A percentile compares a stretch with the other conserved stretches of the same genome.
These are phyloP conservation scores for Drosophila eugracilis DNA, from an alignment of 1,140 invertebrate species.

Conservation along the genomic window DNA sequence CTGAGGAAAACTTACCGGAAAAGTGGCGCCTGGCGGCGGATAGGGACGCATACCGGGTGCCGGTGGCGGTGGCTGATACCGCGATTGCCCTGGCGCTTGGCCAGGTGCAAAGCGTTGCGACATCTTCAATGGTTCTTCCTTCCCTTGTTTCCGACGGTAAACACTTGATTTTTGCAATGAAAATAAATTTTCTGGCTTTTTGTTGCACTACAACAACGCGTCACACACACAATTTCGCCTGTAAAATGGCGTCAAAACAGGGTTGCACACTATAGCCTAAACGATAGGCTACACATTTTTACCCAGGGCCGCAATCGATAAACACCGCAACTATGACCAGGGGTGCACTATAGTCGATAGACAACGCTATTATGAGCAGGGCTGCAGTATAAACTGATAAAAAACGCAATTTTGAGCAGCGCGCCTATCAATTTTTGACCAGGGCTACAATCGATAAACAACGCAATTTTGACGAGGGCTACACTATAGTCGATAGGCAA, in stretches of 20 bases:
- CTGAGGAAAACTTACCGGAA: conserved; percentile 67
- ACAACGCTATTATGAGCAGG: no score
- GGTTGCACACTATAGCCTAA: no score
- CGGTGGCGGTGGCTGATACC: conserved; percentile 79
- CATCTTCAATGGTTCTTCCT: conserved; percentile 52
- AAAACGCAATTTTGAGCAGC: no score
- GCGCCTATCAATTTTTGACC: no score
- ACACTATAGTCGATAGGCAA: no score
- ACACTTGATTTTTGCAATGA: neutral
- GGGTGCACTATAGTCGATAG: no score
- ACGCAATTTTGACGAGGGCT: no score
- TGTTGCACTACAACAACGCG: conserved; percentile 62
- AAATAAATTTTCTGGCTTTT: conserved; percentile 11
- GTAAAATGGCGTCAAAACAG: conserved; percentile 72
- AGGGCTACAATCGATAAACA: no score
- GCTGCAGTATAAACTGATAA: no score
- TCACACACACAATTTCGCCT: conserved; percentile 62
- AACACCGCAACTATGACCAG: no score
- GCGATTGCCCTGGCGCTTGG: conserved; percentile 79
- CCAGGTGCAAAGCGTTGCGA: conserved; percentile 83
- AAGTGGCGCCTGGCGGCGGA: conserved; percentile 68
- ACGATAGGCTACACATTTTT: no score
- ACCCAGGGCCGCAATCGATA: no score
- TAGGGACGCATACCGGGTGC: conserved; percentile 81
- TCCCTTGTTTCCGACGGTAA: conserved; percentile 5